Percentiles rank a stretch among this genome's conserved stretches.
These are phyloP conservation scores for Trochalopteron elliotii DNA, from an alignment of 2,113 vertebrate genomes.

Conservation along the genomic window DNA sequence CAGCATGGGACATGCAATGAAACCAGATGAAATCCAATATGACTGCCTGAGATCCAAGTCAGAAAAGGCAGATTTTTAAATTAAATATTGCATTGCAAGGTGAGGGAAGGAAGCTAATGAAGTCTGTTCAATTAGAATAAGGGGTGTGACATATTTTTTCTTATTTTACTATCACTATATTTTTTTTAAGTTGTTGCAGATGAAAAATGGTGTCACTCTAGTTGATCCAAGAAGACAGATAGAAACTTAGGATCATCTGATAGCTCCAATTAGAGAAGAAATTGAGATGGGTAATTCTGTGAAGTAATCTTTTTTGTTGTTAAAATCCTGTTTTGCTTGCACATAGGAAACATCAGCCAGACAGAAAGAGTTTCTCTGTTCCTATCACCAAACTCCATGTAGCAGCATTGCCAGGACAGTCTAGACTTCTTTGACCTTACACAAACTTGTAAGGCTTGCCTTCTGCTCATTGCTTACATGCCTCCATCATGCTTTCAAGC, in stretches of 20 bases:
- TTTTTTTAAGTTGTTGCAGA: background rate
- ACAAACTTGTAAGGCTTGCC: background rate
- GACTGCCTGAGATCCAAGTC: background rate
- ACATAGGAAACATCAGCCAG: background rate
- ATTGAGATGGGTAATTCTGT: background rate
- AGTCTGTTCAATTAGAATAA: background rate
- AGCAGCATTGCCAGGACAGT: background rate
- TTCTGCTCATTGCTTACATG: background rate
- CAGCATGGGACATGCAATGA: background rate
- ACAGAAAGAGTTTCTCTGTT: background rate
- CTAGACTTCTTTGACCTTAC: background rate
- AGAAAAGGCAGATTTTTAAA: background rate
- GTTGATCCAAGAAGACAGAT: background rate
- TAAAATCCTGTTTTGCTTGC: background rate
- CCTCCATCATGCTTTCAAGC: background rate
- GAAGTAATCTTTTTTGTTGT: background rate
- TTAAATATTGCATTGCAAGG: background rate
- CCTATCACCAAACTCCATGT: background rate
- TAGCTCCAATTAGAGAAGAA: background rate
- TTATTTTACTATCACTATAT: background rate
- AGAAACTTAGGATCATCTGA: background rate
- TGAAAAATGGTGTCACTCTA: background rate
- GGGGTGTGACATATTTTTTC: background rate
- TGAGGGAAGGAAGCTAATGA: background rate
- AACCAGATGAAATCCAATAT: background rate